A percentile compares a stretch with the other conserved stretches of the same genome.
Evolutionary conservation across 1,140 invertebrate species (phyloP).

Genomic region (Whitmania pigra): DNA sequence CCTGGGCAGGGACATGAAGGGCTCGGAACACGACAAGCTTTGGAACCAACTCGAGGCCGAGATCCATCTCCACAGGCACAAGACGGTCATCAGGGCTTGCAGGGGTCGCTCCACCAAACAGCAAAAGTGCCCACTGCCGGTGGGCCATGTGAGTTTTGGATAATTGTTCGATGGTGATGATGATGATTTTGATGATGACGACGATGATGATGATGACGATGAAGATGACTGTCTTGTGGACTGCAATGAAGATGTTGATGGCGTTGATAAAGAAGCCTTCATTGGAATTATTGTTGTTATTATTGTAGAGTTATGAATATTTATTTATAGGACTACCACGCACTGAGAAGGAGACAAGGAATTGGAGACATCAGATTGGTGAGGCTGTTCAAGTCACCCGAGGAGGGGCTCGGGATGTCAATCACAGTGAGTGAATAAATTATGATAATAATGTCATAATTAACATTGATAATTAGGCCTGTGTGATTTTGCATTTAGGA

Average conservation of each 20-base stretch:
- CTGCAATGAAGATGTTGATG: too few relatives aligned
- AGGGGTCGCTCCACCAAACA: constrained; percentile 36
- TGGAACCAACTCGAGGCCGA: constrained; percentile 75
- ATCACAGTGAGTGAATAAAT: constrained; percentile 51
- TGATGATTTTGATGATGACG: constrained; percentile 12
- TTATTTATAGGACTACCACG: constrained; percentile 35
- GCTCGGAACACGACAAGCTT: constrained; percentile 62
- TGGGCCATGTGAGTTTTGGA: constrained; percentile 39
- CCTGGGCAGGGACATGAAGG: constrained; percentile 57
- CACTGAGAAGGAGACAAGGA: constrained; percentile 41
- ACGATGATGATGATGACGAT: neutral
- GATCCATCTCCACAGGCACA: constrained; percentile 69
- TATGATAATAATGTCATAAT: too few relatives aligned
- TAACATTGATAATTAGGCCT: too few relatives aligned
- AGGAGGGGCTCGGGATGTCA: constrained; percentile 65
- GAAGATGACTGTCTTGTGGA: too few relatives aligned
- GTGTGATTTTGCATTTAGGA: too few relatives aligned
- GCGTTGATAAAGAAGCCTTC: too few relatives aligned
- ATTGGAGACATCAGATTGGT: constrained; percentile 43
- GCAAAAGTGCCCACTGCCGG: constrained; percentile 44
- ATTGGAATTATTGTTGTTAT: too few relatives aligned
- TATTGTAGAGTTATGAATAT: too few relatives aligned
- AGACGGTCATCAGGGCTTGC: constrained; percentile 57
- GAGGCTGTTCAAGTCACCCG: constrained; percentile 50
- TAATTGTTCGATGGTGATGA: neutral